A percentile compares a stretch with the other conserved stretches of the same genome.
Evolutionary conservation across 1,140 invertebrate genomes (phyloP).

Genomic region (Sinonovacula constricta): DNA sequence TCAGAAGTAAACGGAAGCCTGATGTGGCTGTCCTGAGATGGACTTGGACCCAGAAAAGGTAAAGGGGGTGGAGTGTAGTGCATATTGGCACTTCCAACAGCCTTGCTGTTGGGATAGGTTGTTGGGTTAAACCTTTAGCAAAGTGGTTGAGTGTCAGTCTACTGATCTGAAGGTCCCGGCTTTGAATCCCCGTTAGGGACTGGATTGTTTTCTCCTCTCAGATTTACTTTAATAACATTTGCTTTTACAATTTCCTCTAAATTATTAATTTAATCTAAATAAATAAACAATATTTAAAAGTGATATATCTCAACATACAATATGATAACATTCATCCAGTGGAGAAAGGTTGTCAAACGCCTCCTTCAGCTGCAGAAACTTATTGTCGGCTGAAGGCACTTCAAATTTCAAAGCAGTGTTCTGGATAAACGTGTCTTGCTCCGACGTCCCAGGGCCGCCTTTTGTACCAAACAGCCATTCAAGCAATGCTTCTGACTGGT

Average conservation of each 20-base stretch:
- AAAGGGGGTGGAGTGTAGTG: no score
- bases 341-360: conserved; percentile 82
- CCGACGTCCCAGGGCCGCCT: background rate
- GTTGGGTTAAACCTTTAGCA: background rate
- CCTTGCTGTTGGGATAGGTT: no score
- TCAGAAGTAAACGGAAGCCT: no score
- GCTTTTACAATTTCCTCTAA: background rate
- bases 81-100: no score
- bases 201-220: no score
- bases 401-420: conserved; percentile 79
- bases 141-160: no score
- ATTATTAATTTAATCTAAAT: background rate
- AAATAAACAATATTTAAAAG: background rate
- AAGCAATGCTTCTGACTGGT: conserved; percentile 12
- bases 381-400: conserved; percentile 82
- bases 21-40: no score
- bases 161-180: no score
- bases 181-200: no score
- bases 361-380: conserved; percentile 84
- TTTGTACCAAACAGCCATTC: conserved; percentile 63
- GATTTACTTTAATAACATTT: no score
- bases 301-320: conserved; percentile 76
- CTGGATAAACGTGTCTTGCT: conserved; percentile 1
- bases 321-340: conserved; percentile 84
- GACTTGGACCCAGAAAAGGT: no score